Percentiles rank a stretch among this genome's conserved stretches.
Evolutionary conservation across 2,113 vertebrate species (phyloP).

Genomic region (Danionella cerebrum): DNA sequence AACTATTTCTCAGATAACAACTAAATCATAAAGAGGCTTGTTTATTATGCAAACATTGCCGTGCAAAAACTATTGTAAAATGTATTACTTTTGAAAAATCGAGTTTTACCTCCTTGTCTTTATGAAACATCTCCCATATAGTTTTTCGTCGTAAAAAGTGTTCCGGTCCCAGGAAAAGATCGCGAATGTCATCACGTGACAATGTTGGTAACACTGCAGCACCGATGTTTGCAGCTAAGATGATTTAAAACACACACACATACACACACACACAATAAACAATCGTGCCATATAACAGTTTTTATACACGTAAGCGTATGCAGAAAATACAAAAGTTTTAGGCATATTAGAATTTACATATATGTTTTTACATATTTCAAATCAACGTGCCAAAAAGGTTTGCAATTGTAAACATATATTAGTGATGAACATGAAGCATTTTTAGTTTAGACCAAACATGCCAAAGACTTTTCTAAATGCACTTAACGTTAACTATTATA

Average conservation of each 20-base stretch:
- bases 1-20: neutral
- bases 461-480: no score
- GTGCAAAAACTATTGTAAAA: neutral
- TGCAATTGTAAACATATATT: no score
- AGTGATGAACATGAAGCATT: no score
- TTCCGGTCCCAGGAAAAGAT: slow-evolving; percentile 36
- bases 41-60: neutral
- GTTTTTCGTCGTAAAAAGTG: slow-evolving; percentile 12
- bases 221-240: slow-evolving; percentile 24
- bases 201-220: slow-evolving; percentile 17
- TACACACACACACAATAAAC: neutral
- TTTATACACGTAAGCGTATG: no score
- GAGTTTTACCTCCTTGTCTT: neutral
- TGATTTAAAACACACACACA: neutral
- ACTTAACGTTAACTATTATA: no score
- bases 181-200: slow-evolving; percentile 33
- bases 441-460: no score
- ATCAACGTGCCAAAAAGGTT: no score
- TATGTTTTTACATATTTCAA: no score
- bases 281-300: neutral
- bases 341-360: no score
- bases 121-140: neutral
- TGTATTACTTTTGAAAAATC: no score
- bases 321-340: no score
- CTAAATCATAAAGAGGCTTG: neutral